A percentile compares a stretch with the other conserved stretches of the same genome.
phyloP scores from a whole-genome alignment of 2,113 vertebrate species.

The Nestor notabilis region DNA sequence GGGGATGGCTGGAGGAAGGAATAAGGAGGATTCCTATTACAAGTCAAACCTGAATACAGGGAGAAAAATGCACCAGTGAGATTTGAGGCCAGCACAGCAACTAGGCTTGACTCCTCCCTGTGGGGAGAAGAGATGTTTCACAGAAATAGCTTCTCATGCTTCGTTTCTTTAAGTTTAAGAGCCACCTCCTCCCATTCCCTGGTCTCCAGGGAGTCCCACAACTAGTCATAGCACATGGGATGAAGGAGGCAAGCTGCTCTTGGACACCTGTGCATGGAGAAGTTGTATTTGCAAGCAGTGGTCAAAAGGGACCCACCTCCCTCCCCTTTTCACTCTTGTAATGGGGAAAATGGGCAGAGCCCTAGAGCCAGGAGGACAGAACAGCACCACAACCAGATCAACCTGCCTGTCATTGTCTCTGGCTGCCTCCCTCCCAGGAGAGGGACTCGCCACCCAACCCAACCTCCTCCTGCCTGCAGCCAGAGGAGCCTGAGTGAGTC shows the following conservation, averaged over 20 bases:
- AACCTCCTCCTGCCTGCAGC: neutral
- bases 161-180: neutral
- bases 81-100: neutral
- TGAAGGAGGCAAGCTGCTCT: conserved; percentile 51
- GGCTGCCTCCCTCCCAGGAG: neutral
- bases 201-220: conserved; percentile 13
- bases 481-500: neutral
- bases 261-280: neutral
- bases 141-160: neutral
- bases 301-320: neutral
- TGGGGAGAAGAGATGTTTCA: neutral
- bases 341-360: neutral
- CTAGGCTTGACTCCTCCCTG: neutral
- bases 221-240: conserved; percentile 33
- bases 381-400: conserved; percentile 31
- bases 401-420: conserved; percentile 60
- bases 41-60: neutral
- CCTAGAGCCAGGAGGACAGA: neutral
- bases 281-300: conserved; percentile 53
- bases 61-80: neutral
- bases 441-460: neutral
- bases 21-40: conserved; percentile 15
- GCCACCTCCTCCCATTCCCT: conserved; percentile 37
- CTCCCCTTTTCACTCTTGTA: neutral
- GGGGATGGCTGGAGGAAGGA: conserved; percentile 23